A percentile compares a stretch with the other conserved stretches of the same genome.
Evolutionary conservation across 1,140 invertebrate genomes (phyloP).

Genomic region (Drosophila ercepeae): DNA sequence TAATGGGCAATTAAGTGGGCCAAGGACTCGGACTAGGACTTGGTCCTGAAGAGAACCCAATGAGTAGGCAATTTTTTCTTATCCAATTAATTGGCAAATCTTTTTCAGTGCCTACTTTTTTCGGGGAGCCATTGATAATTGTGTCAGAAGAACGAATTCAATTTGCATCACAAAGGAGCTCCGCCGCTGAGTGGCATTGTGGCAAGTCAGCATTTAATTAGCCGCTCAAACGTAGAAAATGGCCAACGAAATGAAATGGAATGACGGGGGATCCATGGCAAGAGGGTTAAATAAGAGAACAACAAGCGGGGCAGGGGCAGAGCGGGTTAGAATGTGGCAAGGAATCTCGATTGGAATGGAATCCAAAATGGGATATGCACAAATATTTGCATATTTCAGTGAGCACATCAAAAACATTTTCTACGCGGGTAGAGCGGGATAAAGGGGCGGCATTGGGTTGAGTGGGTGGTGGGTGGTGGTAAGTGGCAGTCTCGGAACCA

Average conservation of each 20-base stretch:
- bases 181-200: conserved; percentile 60
- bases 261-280: too few species aligned
- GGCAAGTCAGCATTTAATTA: conserved; percentile 72
- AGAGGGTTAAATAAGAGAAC: neutral
- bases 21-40: conserved; percentile 14
- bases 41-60: too few species aligned
- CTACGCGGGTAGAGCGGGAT: conserved; percentile 20
- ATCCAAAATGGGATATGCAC: conserved; percentile 55
- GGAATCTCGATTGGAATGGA: conserved; percentile 35
- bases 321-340: too few species aligned
- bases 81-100: too few species aligned
- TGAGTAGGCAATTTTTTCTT: too few species aligned
- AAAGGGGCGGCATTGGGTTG: too few species aligned
- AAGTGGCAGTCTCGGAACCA: too few species aligned
- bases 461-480: neutral
- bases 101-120: conserved; percentile 26
- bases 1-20: conserved; percentile 66
- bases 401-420: conserved; percentile 72
- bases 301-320: neutral
- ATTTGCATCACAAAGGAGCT: conserved; percentile 47
- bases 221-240: conserved; percentile 48
- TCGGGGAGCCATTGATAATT: conserved; percentile 21
- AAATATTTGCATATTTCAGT: conserved; percentile 79
- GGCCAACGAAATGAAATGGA: conserved; percentile 26
- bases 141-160: conserved; percentile 35